phyloP scores from a whole-genome alignment of 2,797 vertebrate species.

The Poecile montanus region DNA sequence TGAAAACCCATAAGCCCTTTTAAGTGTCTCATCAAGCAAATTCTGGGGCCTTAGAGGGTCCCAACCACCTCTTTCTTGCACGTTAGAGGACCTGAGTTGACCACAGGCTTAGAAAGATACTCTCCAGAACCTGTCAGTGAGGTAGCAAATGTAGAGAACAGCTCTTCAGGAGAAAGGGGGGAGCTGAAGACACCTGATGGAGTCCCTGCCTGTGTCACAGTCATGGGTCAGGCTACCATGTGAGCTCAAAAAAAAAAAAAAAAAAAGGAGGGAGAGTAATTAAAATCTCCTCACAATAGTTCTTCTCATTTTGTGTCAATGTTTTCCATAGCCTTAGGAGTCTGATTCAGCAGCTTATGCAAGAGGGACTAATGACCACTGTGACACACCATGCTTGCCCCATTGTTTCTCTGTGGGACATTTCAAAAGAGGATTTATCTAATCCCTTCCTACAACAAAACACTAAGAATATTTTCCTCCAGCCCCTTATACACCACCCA shows the following conservation, averaged over 20 bases:
- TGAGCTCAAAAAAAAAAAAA: neutral
- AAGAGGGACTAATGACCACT: neutral
- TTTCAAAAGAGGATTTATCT: neutral
- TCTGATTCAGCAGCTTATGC: neutral
- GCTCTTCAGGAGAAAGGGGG: neutral
- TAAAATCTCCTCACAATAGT: neutral
- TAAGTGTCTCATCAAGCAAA: neutral
- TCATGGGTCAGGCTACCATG: neutral
- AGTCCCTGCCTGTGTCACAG: neutral
- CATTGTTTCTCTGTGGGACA: neutral
- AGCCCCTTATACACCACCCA: neutral
- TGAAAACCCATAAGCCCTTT: neutral
- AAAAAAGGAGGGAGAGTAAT: accelerated
- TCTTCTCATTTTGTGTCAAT: neutral
- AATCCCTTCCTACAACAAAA: neutral
- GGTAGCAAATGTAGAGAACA: neutral
- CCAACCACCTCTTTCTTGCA: neutral
- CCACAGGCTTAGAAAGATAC: neutral
- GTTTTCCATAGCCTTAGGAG: neutral
- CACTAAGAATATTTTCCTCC: neutral
- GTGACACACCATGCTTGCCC: neutral
- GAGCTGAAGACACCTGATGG: neutral
- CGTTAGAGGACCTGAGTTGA: neutral
- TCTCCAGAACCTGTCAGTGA: neutral
- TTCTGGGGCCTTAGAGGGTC: neutral